Conservation (phyloP, 2,888 invertebrate genomes). For the Biston betularia region DNA sequence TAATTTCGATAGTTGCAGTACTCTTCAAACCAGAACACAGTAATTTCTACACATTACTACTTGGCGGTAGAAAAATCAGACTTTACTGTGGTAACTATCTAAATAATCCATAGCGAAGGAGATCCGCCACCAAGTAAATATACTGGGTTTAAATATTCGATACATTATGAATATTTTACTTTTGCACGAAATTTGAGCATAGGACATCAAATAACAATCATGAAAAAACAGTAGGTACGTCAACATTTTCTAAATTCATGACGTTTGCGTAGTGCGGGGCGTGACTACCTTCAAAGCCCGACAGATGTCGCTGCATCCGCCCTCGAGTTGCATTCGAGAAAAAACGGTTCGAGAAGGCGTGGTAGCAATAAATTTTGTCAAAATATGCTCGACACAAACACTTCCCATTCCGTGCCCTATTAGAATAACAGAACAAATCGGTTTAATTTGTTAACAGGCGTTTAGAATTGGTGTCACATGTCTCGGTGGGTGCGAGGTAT, state of each 20-base stretch:
- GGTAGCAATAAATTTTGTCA: slow-evolving; percentile 86
- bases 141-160: too few species aligned
- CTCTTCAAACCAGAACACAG: too few species aligned
- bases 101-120: too few species aligned
- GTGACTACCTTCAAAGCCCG: slow-evolving; percentile 72
- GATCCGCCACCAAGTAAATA: too few species aligned
- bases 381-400: slow-evolving; percentile 83
- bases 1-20: too few species aligned
- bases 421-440: slow-evolving; percentile 86
- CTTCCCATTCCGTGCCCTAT: slow-evolving; percentile 81
- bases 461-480: slow-evolving; percentile 82
- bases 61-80: too few species aligned
- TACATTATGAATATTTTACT: background rate
- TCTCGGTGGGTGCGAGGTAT: slow-evolving; percentile 65
- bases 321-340: slow-evolving; percentile 61
- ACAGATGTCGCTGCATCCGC: slow-evolving; percentile 82
- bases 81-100: too few species aligned
- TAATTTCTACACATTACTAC: too few species aligned
- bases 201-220: slow-evolving; percentile 3
- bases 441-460: slow-evolving; percentile 85
- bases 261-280: slow-evolving; percentile 62
- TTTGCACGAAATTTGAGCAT: background rate
- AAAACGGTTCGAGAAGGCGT: slow-evolving; percentile 80
- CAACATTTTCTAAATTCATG: slow-evolving; percentile 65
- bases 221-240: slow-evolving; percentile 37